phyloP scores from a whole-genome alignment of 2,888 invertebrate species.

The Azorinus chamasolen region DNA sequence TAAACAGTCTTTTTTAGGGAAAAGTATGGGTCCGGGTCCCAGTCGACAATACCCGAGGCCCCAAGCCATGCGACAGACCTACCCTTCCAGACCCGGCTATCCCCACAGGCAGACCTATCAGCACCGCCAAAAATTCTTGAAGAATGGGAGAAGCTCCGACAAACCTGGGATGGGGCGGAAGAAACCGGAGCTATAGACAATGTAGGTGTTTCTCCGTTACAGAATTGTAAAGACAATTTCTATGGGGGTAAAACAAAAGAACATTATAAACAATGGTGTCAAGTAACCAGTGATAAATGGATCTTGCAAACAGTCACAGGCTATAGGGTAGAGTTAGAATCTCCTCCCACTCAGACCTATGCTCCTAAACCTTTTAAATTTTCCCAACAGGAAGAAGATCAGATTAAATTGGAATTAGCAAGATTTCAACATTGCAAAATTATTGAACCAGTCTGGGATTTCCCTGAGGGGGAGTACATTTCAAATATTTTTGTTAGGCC shows the following conservation, averaged over 20 bases:
- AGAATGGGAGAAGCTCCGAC: neutral
- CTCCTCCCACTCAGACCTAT: slow-evolving; percentile 9
- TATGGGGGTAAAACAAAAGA: slow-evolving; percentile 17
- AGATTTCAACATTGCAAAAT: slow-evolving; percentile 20
- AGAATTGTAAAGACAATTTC: no score
- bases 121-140: neutral
- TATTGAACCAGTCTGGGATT: slow-evolving; percentile 19
- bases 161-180: neutral
- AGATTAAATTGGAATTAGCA: slow-evolving; percentile 30
- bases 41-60: no score
- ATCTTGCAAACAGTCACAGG: slow-evolving; percentile 29
- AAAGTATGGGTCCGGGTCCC: no score
- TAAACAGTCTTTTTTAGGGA: no score
- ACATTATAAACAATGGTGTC: slow-evolving; percentile 9
- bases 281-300: slow-evolving; percentile 32
- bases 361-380: slow-evolving; percentile 32
- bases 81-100: neutral
- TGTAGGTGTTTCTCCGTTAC: neutral
- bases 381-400: slow-evolving; percentile 7
- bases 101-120: neutral
- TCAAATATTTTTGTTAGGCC: slow-evolving; percentile 29
- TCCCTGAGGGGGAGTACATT: slow-evolving; percentile 22
- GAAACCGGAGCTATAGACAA: neutral
- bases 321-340: slow-evolving; percentile 29
- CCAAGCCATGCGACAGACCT: neutral